Evolutionary conservation across 2,113 vertebrate species (phyloP).

Genomic region (Oophaga pumilio): DNA sequence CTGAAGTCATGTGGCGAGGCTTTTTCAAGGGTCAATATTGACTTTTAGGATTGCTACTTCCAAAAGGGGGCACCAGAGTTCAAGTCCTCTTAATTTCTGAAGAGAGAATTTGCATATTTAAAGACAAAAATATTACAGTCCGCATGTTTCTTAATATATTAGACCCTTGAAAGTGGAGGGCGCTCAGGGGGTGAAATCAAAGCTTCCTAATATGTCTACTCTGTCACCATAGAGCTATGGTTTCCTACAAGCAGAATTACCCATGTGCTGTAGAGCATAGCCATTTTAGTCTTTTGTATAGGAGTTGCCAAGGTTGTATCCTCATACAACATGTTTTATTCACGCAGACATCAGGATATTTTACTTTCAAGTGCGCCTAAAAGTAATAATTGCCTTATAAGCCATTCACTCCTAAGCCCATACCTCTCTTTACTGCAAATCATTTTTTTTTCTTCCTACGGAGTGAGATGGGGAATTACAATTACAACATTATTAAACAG

Average conservation of each 20-base stretch:
- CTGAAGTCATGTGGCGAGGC: too few relatives aligned
- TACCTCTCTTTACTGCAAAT: conserved; percentile 8
- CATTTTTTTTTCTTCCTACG: conserved; percentile 22
- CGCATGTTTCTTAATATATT: too few relatives aligned
- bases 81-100: too few relatives aligned
- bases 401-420: conserved; percentile 20
- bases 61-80: too few relatives aligned
- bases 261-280: background rate
- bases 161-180: background rate
- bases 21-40: too few relatives aligned
- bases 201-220: background rate
- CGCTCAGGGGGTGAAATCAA: background rate
- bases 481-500: conserved; percentile 55
- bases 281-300: background rate
- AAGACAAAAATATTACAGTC: background rate
- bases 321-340: conserved; percentile 20
- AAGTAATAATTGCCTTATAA: conserved; percentile 6
- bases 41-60: too few relatives aligned
- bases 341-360: conserved; percentile 14
- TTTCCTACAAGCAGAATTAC: background rate
- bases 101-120: background rate
- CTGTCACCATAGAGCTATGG: background rate
- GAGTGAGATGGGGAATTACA: conserved; percentile 35
- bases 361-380: background rate
- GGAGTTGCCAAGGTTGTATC: background rate